Evolutionary conservation across 1,140 invertebrate genomes (phyloP), one percentile per base, ranked within the genome.

Genomic region (Eufriesea mexicana): DNA sequence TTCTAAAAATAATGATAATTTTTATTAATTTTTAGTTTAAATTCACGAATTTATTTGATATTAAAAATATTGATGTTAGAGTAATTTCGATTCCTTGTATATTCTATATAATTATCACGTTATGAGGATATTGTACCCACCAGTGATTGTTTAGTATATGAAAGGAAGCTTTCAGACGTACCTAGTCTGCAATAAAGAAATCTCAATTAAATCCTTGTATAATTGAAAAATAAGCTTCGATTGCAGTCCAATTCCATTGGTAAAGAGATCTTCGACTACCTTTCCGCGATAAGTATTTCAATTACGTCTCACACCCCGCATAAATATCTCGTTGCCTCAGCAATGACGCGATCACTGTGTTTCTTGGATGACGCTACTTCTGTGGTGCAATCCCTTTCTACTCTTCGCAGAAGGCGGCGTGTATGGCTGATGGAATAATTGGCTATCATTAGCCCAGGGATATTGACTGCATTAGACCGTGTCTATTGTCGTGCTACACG

Each of bases 341-440:
- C 49, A 71, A 35, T 71, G 68, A 71, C 42, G 68, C 10, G 23
- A 51, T 71, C 57, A 75, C 73, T 18, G n/a, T 49, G 25, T 62
- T 75, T 23, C 73, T 49, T 35, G 10, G 20, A 64, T 76, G 25
- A 64, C 42, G n/a, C 5, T 61, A 51, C 16, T 12, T 61, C 12
- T 10, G 23, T 28, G 12, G 2, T 12, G 20, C 23, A 28, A 78
- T 47, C n/a, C 49, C 51, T 57, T 57, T 57, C 35, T 68, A 25
- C 4, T 45, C 18, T 18, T 20, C 47, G 7, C 42, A 45, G 47
- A 51, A 54, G 75, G 49, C 23, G 28, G 10, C 35, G 49, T 57
- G n/a, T 57, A 68, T 67, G 20, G 35, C 18, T 57, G n/a, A 70
- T 57, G 49, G 64, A 68, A 57, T 78, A 78, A 78, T 78, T 68